A percentile compares a stretch with the other conserved stretches of the same genome.
These are phyloP conservation scores for Callyntrura sp. DNA, from an alignment of 2,888 invertebrate genomes.

Conservation along the genomic window DNA sequence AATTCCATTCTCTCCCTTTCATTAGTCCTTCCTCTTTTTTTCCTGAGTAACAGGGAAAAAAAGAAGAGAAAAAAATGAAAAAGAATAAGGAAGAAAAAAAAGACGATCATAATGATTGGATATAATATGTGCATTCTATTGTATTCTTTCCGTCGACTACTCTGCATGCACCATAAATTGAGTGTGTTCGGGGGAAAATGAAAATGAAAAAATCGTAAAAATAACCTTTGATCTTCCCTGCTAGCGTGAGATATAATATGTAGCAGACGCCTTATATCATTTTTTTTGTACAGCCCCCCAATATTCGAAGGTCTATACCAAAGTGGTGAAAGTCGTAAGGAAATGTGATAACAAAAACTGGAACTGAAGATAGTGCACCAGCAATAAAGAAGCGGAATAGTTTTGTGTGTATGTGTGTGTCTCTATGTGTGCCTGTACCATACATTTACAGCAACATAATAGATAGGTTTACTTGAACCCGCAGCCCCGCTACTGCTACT, in stretches of 20 bases:
- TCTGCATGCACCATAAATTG: conserved; percentile 15
- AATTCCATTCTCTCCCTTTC: conserved; percentile 68
- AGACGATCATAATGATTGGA: conserved; percentile 27
- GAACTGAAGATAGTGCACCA: conserved; percentile 32
- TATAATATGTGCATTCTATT: conserved; percentile 10
- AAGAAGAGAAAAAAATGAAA: conserved; percentile 6
- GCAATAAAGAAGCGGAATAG: conserved; percentile 46
- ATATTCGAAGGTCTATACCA: background rate
- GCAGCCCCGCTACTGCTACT: no score
- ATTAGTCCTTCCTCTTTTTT: conserved; percentile 45
- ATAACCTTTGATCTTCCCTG: conserved; percentile 68
- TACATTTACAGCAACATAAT: background rate
- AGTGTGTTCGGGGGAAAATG: conserved; percentile 29
- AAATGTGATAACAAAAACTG: conserved; percentile 44
- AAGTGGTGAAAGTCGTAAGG: conserved; percentile 34
- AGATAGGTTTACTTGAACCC: background rate
- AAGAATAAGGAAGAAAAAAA: conserved; percentile 19
- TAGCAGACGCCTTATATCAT: background rate
- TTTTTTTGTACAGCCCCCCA: background rate
- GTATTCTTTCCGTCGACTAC: background rate
- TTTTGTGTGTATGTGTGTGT: background rate
- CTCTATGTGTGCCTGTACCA: background rate
- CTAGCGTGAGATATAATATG: conserved; percentile 1
- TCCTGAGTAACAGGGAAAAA: conserved; percentile 1
- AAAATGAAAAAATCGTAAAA: conserved; percentile 47